Evolutionary conservation across 2,113 vertebrate genomes (phyloP).

Genomic region (Ornithorhynchus anatinus): DNA sequence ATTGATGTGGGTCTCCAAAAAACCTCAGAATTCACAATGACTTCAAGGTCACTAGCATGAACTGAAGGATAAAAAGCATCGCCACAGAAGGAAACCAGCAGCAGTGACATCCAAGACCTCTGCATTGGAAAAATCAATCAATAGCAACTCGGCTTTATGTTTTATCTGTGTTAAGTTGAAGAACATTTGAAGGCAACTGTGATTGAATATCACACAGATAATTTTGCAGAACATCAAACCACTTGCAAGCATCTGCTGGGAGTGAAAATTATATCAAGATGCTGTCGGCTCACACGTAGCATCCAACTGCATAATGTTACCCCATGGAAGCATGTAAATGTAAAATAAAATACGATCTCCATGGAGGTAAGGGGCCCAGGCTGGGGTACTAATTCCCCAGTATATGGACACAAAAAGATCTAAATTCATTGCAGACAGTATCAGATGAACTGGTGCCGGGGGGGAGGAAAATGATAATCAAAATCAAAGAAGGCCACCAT

Average conservation of each 20-base stretch:
- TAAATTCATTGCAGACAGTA: background rate
- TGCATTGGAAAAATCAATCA: background rate
- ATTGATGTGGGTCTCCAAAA: background rate
- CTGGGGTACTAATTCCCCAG: background rate
- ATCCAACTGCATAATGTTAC: background rate
- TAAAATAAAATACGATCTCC: background rate
- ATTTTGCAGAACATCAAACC: conserved; percentile 12
- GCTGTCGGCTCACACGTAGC: background rate
- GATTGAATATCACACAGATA: background rate
- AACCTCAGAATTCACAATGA: background rate
- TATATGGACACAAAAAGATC: background rate
- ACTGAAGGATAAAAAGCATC: conserved; percentile 11
- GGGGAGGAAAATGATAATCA: background rate
- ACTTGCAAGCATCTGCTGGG: background rate
- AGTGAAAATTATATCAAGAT: conserved; percentile 10
- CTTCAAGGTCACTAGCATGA: background rate
- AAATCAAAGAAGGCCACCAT: background rate
- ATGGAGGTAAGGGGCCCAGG: background rate
- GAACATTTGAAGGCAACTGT: background rate
- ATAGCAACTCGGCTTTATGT: background rate
- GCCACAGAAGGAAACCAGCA: background rate
- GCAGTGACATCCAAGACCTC: background rate
- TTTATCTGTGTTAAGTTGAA: background rate
- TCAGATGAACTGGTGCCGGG: background rate
- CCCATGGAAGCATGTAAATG: background rate